These are phyloP conservation scores for Acinonyx jubatus DNA, from an alignment of 2,113 vertebrate species.

Conservation along the genomic window DNA sequence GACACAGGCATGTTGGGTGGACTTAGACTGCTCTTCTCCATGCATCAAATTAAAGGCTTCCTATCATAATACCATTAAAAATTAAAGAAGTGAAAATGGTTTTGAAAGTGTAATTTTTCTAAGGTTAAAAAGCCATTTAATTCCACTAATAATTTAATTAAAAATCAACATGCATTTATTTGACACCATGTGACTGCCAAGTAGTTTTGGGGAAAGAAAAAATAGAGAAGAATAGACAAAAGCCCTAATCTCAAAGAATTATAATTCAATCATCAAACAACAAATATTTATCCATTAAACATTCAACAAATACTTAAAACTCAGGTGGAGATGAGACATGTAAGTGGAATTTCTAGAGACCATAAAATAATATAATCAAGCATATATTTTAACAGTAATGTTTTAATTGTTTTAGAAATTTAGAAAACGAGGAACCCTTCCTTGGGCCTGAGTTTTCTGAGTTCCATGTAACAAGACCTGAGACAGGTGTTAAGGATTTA, in stretches of 20 bases:
- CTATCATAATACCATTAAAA: neutral
- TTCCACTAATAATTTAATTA: slow-evolving; percentile 7
- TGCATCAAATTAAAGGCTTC: neutral
- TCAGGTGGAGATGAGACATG: neutral
- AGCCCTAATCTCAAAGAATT: neutral
- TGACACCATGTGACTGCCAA: neutral
- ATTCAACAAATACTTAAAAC: slow-evolving; percentile 7
- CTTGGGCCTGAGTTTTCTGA: neutral
- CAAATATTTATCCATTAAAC: slow-evolving; percentile 44
- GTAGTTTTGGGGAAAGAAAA: slow-evolving; percentile 8
- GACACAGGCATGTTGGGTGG: neutral
- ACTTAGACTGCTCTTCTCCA: neutral
- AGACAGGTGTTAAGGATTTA: neutral
- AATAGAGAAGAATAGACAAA: neutral
- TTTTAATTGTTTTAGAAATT: neutral
- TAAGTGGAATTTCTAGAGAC: neutral
- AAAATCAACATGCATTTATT: slow-evolving; percentile 29
- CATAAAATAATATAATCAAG: neutral
- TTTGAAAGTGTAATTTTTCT: neutral
- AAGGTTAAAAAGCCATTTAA: neutral
- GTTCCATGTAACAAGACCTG: neutral
- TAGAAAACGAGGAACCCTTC: neutral
- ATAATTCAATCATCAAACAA: neutral
- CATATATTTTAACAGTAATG: neutral
- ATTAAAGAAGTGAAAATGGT: neutral